phyloP scores from a whole-genome alignment of 2,888 invertebrate species.

The Cephus runcator region DNA sequence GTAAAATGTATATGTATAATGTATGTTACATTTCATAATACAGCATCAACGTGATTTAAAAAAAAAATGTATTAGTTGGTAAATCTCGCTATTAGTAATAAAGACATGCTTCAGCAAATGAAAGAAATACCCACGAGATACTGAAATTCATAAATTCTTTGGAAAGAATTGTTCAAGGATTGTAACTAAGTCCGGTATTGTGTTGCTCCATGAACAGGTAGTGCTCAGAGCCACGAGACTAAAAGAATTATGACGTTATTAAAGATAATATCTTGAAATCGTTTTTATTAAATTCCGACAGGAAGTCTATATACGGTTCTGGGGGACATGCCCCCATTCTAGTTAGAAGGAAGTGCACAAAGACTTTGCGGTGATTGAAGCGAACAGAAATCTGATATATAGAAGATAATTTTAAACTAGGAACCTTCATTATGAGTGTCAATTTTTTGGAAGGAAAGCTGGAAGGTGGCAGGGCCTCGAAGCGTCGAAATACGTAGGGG shows the following conservation, averaged over 20 bases:
- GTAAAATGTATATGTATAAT: background rate
- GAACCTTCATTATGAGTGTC: background rate
- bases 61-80: background rate
- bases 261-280: no score
- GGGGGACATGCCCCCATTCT: background rate
- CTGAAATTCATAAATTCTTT: background rate
- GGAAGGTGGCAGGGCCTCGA: background rate
- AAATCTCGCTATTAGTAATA: conserved; percentile 21
- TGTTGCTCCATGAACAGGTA: no score
- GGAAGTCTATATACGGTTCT: background rate
- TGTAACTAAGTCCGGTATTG: conserved; percentile 4
- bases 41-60: background rate
- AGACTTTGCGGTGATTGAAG: background rate
- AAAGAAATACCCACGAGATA: conserved; percentile 7
- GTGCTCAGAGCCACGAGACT: no score
- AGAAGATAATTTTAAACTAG: background rate
- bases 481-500: background rate
- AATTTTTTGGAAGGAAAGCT: background rate
- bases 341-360: background rate
- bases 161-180: background rate
- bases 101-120: conserved; percentile 54
- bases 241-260: no score
- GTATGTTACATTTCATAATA: background rate
- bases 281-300: background rate
- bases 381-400: background rate